These are phyloP conservation scores for Pomacea maculata DNA, from an alignment of 1,140 invertebrate species.

Conservation along the genomic window DNA sequence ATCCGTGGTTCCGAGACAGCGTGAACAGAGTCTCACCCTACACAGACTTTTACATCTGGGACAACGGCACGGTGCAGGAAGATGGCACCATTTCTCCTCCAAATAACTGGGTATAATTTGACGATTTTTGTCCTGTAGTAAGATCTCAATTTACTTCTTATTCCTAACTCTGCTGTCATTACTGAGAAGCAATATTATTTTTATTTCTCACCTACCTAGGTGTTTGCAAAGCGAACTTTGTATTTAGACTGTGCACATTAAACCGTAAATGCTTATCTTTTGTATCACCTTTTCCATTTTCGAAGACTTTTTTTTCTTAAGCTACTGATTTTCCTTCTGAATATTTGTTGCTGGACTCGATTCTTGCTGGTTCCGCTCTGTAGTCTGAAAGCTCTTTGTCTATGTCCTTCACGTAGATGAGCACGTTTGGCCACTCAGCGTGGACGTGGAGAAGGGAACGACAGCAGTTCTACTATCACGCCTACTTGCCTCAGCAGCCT, in stretches of 20 bases:
- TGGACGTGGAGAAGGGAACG: constrained; percentile 74
- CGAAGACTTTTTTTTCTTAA: too few species aligned
- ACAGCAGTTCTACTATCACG: constrained; percentile 80
- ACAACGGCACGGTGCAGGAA: constrained; percentile 65
- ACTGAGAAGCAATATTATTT: too few species aligned
- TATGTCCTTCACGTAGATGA: constrained; percentile 18
- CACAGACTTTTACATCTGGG: constrained; percentile 82
- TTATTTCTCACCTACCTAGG: too few species aligned
- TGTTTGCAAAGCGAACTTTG: too few species aligned
- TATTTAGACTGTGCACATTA: too few species aligned
- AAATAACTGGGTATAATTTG: constrained; percentile 53
- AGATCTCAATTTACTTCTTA: too few species aligned
- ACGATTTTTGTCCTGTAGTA: too few species aligned
- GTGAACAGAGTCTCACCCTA: constrained; percentile 58
- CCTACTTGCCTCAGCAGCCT: constrained; percentile 77
- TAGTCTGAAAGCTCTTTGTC: background rate
- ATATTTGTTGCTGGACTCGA: background rate
- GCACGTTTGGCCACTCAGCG: constrained; percentile 73
- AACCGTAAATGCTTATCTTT: too few species aligned
- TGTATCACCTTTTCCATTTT: too few species aligned
- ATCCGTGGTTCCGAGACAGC: constrained; percentile 82
- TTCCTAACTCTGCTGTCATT: too few species aligned
- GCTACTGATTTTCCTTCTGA: background rate
- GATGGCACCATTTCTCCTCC: constrained; percentile 38
- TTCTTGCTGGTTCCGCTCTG: background rate